A percentile compares a stretch with the other conserved stretches of the same genome.
phyloP scores from a whole-genome alignment of 2,113 vertebrate genomes.

The Cyprinodon brontotheroides region DNA sequence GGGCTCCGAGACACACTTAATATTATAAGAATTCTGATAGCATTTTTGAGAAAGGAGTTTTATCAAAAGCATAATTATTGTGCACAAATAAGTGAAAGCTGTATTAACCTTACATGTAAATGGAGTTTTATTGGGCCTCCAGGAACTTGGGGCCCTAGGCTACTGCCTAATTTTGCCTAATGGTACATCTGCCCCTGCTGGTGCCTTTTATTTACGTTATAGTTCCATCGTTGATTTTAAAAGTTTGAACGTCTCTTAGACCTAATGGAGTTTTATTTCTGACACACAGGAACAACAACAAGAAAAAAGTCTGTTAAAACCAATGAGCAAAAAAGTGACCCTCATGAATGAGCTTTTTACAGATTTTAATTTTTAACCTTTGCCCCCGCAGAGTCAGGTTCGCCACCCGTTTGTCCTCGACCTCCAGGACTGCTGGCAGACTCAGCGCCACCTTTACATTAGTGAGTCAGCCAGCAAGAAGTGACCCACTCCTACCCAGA shows the following conservation, averaged over 20 bases:
- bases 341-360: slow-evolving; percentile 35
- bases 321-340: not conserved
- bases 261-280: not conserved
- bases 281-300: not conserved
- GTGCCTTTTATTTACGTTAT: no score
- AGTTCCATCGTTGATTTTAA: not conserved
- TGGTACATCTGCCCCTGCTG: no score
- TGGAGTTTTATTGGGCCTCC: no score
- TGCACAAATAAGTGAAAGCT: no score
- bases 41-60: no score
- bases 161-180: no score
- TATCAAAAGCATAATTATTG: no score
- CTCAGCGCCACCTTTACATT: slow-evolving; percentile 92
- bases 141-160: no score
- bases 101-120: no score
- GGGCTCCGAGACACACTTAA: no score
- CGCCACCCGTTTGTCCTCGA: slow-evolving; percentile 91
- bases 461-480: slow-evolving; percentile 85
- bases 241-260: not conserved
- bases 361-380: slow-evolving; percentile 69
- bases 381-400: slow-evolving; percentile 88
- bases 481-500: slow-evolving; percentile 45
- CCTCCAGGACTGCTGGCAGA: slow-evolving; percentile 97
- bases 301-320: not conserved
- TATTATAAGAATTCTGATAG: no score